Conservation (phyloP, 2,888 invertebrate species). For the Heliconius cydno region DNA sequence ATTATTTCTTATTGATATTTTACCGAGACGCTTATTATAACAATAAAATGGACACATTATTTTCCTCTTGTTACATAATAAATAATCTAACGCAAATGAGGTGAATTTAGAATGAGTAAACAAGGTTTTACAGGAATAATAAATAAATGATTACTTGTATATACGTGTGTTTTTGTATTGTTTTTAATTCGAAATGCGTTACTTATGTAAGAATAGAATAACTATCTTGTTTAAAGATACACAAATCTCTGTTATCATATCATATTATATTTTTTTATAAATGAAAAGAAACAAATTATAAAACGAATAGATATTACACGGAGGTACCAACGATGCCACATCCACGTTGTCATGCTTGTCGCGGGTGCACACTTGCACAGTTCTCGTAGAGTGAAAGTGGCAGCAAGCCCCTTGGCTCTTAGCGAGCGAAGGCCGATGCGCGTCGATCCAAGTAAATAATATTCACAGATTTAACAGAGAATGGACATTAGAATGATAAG, state of each 20-base stretch:
- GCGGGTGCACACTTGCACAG: conserved; percentile 58
- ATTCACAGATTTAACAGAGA: conserved; percentile 43
- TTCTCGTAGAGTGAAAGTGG: conserved; percentile 76
- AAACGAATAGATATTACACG: conserved; percentile 11
- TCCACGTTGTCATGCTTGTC: conserved; percentile 55
- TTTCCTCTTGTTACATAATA: conserved; percentile 14
- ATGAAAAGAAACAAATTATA: not conserved
- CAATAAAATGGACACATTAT: not conserved
- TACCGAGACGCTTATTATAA: not conserved
- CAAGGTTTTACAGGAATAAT: conserved; percentile 13
- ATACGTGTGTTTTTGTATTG: not conserved
- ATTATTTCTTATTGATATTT: not conserved
- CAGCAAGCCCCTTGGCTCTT: conserved; percentile 70
- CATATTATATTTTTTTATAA: no score
- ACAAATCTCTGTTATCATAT: not conserved
- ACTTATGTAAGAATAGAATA: not conserved
- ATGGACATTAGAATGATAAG: conserved; percentile 33
- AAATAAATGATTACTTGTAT: not conserved
- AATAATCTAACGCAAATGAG: not conserved
- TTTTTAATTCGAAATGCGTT: not conserved
- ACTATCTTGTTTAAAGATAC: not conserved
- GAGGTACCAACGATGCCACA: conserved; percentile 56
- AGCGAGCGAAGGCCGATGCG: conserved; percentile 75
- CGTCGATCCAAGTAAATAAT: conserved; percentile 62
- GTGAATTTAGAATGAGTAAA: conserved; percentile 17